These are phyloP conservation scores for Dasyurus viverrinus DNA, from an alignment of 2,113 vertebrate species.

Conservation along the genomic window DNA sequence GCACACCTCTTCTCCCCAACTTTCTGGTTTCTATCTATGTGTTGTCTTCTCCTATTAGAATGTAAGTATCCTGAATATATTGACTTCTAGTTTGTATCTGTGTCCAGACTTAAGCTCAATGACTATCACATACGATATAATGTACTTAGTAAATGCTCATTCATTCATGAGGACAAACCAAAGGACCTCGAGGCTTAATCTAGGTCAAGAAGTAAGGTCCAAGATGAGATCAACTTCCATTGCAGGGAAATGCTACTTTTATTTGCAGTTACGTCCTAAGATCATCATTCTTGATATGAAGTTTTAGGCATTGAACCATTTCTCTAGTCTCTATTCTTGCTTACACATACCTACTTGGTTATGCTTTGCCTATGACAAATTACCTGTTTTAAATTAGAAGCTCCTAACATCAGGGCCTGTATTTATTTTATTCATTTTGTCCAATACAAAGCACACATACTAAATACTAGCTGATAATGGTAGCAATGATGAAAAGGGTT, in stretches of 20 bases:
- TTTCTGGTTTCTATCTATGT: too few relatives aligned
- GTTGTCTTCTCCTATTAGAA: too few relatives aligned
- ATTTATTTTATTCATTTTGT: slow-evolving; percentile 17
- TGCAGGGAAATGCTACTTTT: neutral
- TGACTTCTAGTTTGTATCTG: too few relatives aligned
- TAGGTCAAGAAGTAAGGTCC: too few relatives aligned
- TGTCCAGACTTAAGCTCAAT: too few relatives aligned
- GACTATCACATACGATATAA: too few relatives aligned
- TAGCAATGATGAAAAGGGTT: slow-evolving; percentile 33
- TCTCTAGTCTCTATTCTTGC: slow-evolving; percentile 30
- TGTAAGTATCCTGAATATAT: too few relatives aligned
- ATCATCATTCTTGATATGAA: neutral
- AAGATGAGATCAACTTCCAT: neutral
- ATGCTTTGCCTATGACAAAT: neutral
- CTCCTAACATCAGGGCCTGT: neutral
- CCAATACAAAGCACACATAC: neutral
- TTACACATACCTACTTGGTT: neutral
- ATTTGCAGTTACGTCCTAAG: neutral
- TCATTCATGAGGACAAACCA: too few relatives aligned
- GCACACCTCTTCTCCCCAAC: too few relatives aligned
- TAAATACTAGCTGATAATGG: neutral
- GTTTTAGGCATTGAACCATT: neutral
- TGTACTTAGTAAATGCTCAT: too few relatives aligned
- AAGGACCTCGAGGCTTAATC: too few relatives aligned
- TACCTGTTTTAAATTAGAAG: slow-evolving; percentile 19